Evolutionary conservation across 2,888 invertebrate species (phyloP).

Genomic region (Ditula angustiorana): DNA sequence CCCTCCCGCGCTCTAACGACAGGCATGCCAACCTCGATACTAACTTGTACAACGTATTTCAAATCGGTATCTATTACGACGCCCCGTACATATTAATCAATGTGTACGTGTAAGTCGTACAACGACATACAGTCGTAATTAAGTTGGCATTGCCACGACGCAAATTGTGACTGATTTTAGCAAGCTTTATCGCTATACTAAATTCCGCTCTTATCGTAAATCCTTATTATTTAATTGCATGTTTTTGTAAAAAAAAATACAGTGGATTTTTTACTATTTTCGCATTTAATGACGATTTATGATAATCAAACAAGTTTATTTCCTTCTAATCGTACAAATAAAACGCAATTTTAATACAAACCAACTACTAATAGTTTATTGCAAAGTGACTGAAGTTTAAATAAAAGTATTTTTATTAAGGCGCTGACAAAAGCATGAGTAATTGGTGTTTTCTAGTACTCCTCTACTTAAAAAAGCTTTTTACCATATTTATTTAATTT

Average conservation of each 20-base stretch:
- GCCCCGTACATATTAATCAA: conserved; percentile 9
- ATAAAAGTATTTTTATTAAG: no score
- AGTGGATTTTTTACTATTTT: not conserved
- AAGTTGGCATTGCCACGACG: not conserved
- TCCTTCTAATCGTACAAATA: no score
- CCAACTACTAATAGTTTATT: no score
- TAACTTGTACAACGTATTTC: not conserved
- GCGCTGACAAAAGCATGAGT: no score
- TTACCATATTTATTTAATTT: no score
- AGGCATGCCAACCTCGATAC: conserved; percentile 10
- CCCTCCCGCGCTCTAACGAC: conserved; percentile 54
- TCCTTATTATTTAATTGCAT: not conserved
- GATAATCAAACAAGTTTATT: no score
- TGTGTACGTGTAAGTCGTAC: not conserved
- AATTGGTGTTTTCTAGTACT: no score
- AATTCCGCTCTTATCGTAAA: not conserved
- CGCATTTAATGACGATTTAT: not conserved
- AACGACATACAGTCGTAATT: conserved; percentile 5
- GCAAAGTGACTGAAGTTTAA: no score
- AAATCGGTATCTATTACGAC: conserved; percentile 22
- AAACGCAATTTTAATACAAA: no score
- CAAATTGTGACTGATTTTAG: not conserved
- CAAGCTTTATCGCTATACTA: not conserved
- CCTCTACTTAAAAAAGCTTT: no score
- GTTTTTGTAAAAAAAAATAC: not conserved